Evolutionary conservation across 2,113 vertebrate genomes (phyloP).

Genomic region (Glaucomys volans): DNA sequence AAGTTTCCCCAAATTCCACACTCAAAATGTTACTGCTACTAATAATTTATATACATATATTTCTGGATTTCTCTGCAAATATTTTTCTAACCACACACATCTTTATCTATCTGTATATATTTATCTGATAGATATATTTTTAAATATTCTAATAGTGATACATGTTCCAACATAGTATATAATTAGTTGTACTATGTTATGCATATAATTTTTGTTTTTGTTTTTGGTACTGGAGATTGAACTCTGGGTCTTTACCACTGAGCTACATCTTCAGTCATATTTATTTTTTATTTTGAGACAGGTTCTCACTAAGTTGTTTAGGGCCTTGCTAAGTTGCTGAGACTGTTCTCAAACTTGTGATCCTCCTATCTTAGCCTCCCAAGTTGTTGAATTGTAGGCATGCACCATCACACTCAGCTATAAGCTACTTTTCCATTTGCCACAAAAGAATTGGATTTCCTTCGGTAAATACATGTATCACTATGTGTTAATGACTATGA

Average conservation of each 20-base stretch:
- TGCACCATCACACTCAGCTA: background rate
- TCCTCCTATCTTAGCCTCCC: too few relatives aligned
- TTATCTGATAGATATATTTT: background rate
- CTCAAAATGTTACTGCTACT: background rate
- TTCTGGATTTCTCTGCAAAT: constrained; percentile 26
- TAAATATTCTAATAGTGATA: background rate
- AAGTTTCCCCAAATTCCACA: background rate
- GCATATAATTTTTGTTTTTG: background rate
- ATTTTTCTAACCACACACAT: background rate
- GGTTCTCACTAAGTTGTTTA: too few relatives aligned
- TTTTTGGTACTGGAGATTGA: too few relatives aligned
- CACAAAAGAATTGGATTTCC: background rate
- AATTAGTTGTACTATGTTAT: background rate
- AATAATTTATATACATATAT: background rate
- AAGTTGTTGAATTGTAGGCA: too few relatives aligned
- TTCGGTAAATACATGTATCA: background rate
- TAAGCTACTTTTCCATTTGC: background rate
- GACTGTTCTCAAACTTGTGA: too few relatives aligned
- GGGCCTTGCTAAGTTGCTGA: too few relatives aligned
- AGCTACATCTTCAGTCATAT: too few relatives aligned
- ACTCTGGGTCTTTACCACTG: too few relatives aligned
- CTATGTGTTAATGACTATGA: background rate
- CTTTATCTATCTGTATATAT: background rate
- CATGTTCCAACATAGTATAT: background rate
- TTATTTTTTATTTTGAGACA: too few relatives aligned